Conservation (phyloP, 2,113 vertebrate genomes). For the Takifugu bimaculatus region DNA sequence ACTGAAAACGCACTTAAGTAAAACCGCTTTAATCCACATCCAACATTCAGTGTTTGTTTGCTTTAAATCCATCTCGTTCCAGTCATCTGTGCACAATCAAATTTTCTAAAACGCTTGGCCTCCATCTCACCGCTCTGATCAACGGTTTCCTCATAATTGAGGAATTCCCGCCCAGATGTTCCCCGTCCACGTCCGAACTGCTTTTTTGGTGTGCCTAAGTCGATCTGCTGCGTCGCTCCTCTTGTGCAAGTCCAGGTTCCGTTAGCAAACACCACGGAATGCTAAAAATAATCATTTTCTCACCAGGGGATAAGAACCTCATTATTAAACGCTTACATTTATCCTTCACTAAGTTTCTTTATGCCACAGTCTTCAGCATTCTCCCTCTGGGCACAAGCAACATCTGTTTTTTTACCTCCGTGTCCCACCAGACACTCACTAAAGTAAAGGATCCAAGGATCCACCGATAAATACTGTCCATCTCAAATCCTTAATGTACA, state of each 20-base stretch:
- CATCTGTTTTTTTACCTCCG: slow-evolving; percentile 63
- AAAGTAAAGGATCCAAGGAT: slow-evolving; percentile 37
- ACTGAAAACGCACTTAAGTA: too few relatives aligned
- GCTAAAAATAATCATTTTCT: slow-evolving; percentile 22
- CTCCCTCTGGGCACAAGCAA: slow-evolving; percentile 46
- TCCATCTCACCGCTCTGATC: not conserved
- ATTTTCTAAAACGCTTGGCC: too few relatives aligned
- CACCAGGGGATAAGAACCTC: slow-evolving; percentile 48
- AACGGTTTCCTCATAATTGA: too few relatives aligned
- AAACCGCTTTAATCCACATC: too few relatives aligned
- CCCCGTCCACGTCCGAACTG: slow-evolving; percentile 6
- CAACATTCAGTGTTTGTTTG: too few relatives aligned
- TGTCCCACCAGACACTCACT: slow-evolving; percentile 46
- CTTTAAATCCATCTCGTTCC: too few relatives aligned
- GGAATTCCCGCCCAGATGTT: slow-evolving; percentile 4
- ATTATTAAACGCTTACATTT: slow-evolving; percentile 52
- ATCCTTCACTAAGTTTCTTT: slow-evolving; percentile 58
- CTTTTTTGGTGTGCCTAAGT: not conserved
- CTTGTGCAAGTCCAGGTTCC: slow-evolving; percentile 1
- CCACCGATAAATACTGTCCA: slow-evolving; percentile 32
- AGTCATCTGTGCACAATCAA: too few relatives aligned
- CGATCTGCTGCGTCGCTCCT: not conserved
- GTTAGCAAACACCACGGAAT: slow-evolving; percentile 17
- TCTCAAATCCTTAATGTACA: slow-evolving; percentile 30
- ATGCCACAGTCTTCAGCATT: slow-evolving; percentile 43